These are phyloP conservation scores for Melikaiella ostensackeni DNA, from an alignment of 2,888 invertebrate genomes.

Conservation along the genomic window DNA sequence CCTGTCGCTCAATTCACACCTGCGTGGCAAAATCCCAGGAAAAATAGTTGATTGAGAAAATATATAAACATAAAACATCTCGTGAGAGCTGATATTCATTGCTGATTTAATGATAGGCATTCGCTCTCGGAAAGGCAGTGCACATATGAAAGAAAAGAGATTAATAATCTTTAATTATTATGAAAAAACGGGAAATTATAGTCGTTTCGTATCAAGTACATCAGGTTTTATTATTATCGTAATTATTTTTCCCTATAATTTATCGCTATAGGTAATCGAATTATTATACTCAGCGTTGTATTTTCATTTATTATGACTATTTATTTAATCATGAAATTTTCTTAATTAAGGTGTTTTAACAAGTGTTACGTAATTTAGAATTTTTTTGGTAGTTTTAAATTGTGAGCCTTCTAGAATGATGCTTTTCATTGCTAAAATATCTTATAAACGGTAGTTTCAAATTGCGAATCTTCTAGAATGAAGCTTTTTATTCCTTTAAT, in stretches of 20 bases:
- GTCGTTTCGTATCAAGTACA: conserved; percentile 22
- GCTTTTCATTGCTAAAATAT: too few species aligned
- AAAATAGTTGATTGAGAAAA: background rate
- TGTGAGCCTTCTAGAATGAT: too few species aligned
- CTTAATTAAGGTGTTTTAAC: too few species aligned
- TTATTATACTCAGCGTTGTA: background rate
- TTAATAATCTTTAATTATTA: conserved; percentile 39
- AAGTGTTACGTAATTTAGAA: too few species aligned
- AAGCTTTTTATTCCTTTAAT: too few species aligned
- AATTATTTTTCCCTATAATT: conserved; percentile 32
- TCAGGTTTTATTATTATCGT: conserved; percentile 14
- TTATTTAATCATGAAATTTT: background rate
- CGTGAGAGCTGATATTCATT: conserved; percentile 1
- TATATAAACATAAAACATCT: conserved; percentile 3
- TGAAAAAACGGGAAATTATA: conserved; percentile 36
- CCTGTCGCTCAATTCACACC: conserved; percentile 32
- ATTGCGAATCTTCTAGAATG: too few species aligned
- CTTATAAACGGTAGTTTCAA: too few species aligned
- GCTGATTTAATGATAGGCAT: conserved; percentile 37
- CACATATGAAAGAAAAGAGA: conserved; percentile 16
- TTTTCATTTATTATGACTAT: background rate
- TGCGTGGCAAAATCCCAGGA: background rate
- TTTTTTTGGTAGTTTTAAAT: too few species aligned
- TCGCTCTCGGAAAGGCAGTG: conserved; percentile 25
- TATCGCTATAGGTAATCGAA: conserved; percentile 25